These are phyloP conservation scores for Pollicipes pollicipes DNA, from an alignment of 1,140 invertebrate genomes.

Conservation along the genomic window DNA sequence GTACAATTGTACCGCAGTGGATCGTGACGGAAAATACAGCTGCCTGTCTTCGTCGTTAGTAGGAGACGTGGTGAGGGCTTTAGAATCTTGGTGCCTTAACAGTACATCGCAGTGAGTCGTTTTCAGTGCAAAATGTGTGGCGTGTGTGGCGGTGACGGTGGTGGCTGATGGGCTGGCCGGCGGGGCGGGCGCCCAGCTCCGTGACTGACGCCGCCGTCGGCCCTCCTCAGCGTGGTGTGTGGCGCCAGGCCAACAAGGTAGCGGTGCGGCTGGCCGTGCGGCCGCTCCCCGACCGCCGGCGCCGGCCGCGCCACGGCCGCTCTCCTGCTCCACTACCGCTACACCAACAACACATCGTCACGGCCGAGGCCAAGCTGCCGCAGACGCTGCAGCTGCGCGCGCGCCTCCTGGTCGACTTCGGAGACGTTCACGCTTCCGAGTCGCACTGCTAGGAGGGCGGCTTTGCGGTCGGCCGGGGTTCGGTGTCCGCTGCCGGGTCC, in stretches of 20 bases:
- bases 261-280: conserved; percentile 44
- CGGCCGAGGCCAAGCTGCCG: conserved; percentile 21
- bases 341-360: conserved; percentile 59
- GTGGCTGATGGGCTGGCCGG: too few species aligned
- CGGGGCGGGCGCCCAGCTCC: too few species aligned
- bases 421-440: not conserved
- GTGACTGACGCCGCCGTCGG: conserved; percentile 7
- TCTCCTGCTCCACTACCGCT: conserved; percentile 60
- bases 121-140: too few species aligned
- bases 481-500: too few species aligned
- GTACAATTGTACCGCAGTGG: too few species aligned
- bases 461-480: too few species aligned
- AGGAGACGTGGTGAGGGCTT: too few species aligned
- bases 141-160: too few species aligned
- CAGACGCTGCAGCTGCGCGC: not conserved
- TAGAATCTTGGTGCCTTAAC: too few species aligned
- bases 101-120: too few species aligned
- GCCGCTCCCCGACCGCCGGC: conserved; percentile 25
- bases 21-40: too few species aligned
- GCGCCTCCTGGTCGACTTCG: not conserved
- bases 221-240: conserved; percentile 47
- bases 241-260: conserved; percentile 67
- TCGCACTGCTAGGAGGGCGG: not conserved
- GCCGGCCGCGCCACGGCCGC: conserved; percentile 34
- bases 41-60: too few species aligned